These are phyloP conservation scores for Cichladusa arquata DNA, from an alignment of 2,113 vertebrate genomes.

Conservation along the genomic window DNA sequence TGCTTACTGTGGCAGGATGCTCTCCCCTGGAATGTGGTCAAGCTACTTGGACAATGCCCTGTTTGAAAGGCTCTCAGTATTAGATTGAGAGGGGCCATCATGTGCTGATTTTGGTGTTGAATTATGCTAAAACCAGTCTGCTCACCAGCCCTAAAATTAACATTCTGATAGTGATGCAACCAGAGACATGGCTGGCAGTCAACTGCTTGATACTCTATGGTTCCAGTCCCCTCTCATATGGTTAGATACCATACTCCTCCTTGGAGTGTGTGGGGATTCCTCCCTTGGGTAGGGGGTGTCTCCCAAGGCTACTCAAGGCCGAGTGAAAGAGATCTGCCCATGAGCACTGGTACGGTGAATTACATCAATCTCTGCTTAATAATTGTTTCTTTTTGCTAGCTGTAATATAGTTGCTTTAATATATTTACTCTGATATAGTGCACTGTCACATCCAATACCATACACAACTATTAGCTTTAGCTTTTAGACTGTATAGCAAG, in stretches of 20 bases:
- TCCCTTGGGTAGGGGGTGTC: background rate
- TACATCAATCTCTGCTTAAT: background rate
- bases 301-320: background rate
- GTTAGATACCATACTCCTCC: background rate
- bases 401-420: background rate
- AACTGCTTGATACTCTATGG: background rate
- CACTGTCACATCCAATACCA: background rate
- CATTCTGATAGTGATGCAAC: background rate
- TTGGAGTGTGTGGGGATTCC: background rate
- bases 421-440: background rate
- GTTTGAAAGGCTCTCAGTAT: background rate
- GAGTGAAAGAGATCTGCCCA: background rate
- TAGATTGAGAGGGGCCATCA: rapidly evolving
- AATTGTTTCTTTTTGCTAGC: background rate
- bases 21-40: background rate
- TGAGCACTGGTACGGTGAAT: background rate
- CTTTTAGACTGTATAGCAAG: background rate
- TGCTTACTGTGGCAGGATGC: background rate
- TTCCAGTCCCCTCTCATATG: background rate
- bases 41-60: background rate
- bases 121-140: background rate
- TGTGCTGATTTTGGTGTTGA: background rate
- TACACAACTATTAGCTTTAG: background rate
- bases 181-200: background rate
- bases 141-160: background rate